Conservation (phyloP, 2,113 vertebrate species). For the Leptobrachium ailaonicum region DNA sequence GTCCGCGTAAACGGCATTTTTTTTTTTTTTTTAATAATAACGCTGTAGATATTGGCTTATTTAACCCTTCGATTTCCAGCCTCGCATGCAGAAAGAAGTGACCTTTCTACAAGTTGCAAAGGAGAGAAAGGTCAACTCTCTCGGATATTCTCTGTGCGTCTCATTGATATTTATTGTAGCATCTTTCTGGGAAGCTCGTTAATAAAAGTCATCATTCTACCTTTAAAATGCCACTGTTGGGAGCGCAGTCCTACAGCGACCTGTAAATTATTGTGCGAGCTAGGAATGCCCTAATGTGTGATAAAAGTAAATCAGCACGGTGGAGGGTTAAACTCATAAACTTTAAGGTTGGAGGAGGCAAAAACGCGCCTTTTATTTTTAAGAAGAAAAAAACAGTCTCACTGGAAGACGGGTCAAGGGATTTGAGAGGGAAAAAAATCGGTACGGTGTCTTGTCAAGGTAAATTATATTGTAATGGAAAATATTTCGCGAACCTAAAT, state of each 20-base stretch:
- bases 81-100: not conserved
- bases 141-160: constrained; percentile 3
- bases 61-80: constrained; percentile 25
- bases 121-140: constrained; percentile 21
- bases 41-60: constrained; percentile 8
- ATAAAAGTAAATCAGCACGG: too few relatives aligned
- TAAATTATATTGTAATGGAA: not conserved
- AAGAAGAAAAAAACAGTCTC: too few relatives aligned
- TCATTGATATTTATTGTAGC: constrained; percentile 36
- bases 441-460: not conserved
- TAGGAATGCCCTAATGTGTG: not conserved
- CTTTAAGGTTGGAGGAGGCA: too few relatives aligned
- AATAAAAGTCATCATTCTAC: constrained; percentile 28
- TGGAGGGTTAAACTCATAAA: too few relatives aligned
- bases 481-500: not conserved
- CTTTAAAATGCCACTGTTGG: not conserved
- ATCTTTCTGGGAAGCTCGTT: constrained; percentile 8
- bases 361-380: too few relatives aligned
- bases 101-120: constrained; percentile 29
- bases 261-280: not conserved
- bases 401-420: too few relatives aligned
- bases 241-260: not conserved
- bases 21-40: not conserved
- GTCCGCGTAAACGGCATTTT: constrained; percentile 10
- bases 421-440: too few relatives aligned